phyloP scores from a whole-genome alignment of 2,888 invertebrate species.

The Drosophila cracens region DNA sequence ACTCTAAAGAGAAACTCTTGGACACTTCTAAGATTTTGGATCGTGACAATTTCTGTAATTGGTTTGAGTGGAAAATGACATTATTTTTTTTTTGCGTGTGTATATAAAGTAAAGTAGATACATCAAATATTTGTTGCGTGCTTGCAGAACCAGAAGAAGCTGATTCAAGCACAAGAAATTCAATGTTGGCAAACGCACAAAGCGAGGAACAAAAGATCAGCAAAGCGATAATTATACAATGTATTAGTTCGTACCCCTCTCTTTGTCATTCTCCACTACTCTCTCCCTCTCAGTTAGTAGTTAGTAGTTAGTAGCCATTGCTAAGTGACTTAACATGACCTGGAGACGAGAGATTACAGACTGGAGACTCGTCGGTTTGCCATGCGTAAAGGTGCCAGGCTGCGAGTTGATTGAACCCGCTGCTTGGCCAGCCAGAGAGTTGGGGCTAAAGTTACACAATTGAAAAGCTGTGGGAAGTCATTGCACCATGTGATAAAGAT shows the following conservation, averaged over 20 bases:
- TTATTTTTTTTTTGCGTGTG: neutral
- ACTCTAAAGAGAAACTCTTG: neutral
- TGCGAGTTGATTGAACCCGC: conserved; percentile 65
- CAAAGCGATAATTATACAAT: conserved; percentile 78
- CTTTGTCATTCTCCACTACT: neutral
- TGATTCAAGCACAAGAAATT: conserved; percentile 50
- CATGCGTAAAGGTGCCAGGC: conserved; percentile 83
- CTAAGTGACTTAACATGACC: conserved; percentile 75
- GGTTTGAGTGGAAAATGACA: neutral
- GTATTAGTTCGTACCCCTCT: conserved; percentile 66
- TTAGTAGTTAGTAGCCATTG: conserved; percentile 51
- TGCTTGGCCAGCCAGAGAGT: conserved; percentile 46
- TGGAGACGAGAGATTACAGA: conserved; percentile 13
- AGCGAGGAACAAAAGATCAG: conserved; percentile 62
- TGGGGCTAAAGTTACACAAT: conserved; percentile 59
- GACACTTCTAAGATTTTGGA: neutral
- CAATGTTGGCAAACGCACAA: conserved; percentile 64
- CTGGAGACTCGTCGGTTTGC: conserved; percentile 47
- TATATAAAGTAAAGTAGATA: neutral
- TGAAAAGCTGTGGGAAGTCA: conserved; percentile 69
- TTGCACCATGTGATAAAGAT: conserved; percentile 65
- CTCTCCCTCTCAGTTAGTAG: neutral
- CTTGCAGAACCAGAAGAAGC: conserved; percentile 45
- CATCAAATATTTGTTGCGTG: conserved; percentile 62
- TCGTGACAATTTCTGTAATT: neutral